Conservation (phyloP, 1,140 invertebrate species). For the Bombus picipes region DNA sequence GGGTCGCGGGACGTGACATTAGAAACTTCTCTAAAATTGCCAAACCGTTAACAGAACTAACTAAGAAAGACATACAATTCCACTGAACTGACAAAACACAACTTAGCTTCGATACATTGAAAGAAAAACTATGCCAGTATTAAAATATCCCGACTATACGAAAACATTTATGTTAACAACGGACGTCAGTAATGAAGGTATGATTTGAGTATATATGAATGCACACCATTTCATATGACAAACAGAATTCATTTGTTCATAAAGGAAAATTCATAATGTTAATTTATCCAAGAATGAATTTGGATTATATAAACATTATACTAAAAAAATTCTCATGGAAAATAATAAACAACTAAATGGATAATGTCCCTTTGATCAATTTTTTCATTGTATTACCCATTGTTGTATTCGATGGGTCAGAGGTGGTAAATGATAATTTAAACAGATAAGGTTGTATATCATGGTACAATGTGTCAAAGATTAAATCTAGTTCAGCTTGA, state of each 20-base stretch:
- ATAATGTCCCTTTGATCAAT: constrained; percentile 93
- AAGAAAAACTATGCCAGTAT: too few relatives aligned
- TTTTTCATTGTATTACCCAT: constrained; percentile 95
- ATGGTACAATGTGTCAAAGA: constrained; percentile 95
- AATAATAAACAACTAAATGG: constrained; percentile 70
- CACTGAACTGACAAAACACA: too few relatives aligned
- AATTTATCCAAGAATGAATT: constrained; percentile 9
- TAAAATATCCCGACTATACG: too few relatives aligned
- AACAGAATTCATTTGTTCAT: not conserved
- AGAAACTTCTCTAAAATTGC: too few relatives aligned
- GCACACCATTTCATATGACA: too few relatives aligned
- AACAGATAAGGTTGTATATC: constrained; percentile 98
- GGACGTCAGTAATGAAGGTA: too few relatives aligned
- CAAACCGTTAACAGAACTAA: too few relatives aligned
- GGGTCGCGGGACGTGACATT: too few relatives aligned
- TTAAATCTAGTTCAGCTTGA: constrained; percentile 94
- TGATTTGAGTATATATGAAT: too few relatives aligned
- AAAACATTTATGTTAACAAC: too few relatives aligned
- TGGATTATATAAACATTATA: constrained; percentile 5
- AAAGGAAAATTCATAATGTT: not conserved
- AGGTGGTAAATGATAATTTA: constrained; percentile 91
- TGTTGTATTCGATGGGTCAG: constrained; percentile 87
- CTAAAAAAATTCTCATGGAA: not conserved
- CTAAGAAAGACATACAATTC: too few relatives aligned
- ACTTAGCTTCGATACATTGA: too few relatives aligned